These are phyloP conservation scores for Orthosia gothica DNA, from an alignment of 2,888 invertebrate species.

Conservation along the genomic window DNA sequence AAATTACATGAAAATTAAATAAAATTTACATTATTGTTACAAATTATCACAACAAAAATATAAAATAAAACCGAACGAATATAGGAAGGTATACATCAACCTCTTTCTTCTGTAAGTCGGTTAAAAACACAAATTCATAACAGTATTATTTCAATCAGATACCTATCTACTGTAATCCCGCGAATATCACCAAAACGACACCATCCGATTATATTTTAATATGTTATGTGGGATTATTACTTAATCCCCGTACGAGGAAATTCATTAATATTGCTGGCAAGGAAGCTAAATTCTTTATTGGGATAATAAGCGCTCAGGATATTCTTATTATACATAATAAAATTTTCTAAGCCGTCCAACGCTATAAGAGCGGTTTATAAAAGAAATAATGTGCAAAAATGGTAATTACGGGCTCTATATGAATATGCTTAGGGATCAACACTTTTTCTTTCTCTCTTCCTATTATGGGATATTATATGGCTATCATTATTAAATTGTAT, in stretches of 20 bases:
- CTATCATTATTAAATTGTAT: slow-evolving; percentile 7
- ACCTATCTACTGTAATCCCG: slow-evolving; percentile 27
- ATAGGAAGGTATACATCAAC: neutral
- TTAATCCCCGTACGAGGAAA: slow-evolving; percentile 41
- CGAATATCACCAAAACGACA: slow-evolving; percentile 2
- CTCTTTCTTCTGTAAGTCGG: neutral
- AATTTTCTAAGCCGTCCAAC: neutral
- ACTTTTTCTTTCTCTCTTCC: too few species aligned
- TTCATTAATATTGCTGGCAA: slow-evolving; percentile 48
- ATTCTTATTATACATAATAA: neutral
- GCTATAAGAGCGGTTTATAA: slow-evolving; percentile 19
- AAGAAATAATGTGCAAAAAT: slow-evolving; percentile 22
- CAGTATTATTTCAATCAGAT: slow-evolving; percentile 4
- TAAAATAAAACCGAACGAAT: too few species aligned
- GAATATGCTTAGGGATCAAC: neutral
- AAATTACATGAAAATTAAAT: too few species aligned
- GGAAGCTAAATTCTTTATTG: slow-evolving; percentile 29
- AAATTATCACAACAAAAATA: too few species aligned
- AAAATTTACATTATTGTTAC: too few species aligned
- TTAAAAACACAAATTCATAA: neutral
- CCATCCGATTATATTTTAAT: slow-evolving; percentile 40
- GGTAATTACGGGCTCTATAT: neutral
- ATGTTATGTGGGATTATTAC: slow-evolving; percentile 36
- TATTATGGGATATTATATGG: neutral
- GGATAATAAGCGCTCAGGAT: slow-evolving; percentile 30